Evolutionary conservation across 1,140 invertebrate species (phyloP), one percentile per base, ranked within the genome.

Genomic region (Triops cancriformis): DNA sequence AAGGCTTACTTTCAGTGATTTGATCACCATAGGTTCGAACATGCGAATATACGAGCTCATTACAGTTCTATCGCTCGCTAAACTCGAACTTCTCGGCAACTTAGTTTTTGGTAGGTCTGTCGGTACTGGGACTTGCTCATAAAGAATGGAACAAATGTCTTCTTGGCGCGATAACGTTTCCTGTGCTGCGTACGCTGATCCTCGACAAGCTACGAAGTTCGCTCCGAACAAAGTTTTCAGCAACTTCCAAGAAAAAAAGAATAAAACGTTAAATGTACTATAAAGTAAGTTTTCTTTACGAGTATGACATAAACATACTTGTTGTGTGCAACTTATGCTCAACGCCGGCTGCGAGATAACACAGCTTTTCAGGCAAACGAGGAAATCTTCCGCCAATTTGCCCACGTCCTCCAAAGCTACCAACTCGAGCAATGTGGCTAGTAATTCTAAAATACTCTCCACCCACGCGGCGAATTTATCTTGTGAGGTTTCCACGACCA

Each of bases 21-120:
- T 93, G 80, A 96, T 94, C 4, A 97, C 94, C 83, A 96, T 90
- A 0, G 93, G 92, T 83, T 97, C 94, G 85, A 97, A 96, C 43
- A 96, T 86, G 76, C 92, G 87, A 76, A 97, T 95, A 82, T 93
- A 95, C 31, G 89, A 89, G 27, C 90, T 90, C 78, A 96, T 88
- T 45, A 89, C 88, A 77, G 90, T 78, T 81, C 85, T 83, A 83
- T 87, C 82, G 37, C 74, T 74, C 27, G 18, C 37, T 45, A 80
- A 43, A 73, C 64, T 78, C 37, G 64, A 82, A 81, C 74, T 82
- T 79, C 64, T 80, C 43, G 77, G 78, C 23, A 76, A 74, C 23
- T 80, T 73, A 12, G 74, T 10, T 26, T 76, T 45, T 10, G 23
- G 26, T 41, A 43, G 18, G 14, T 45, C 1, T 23, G 1, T 11